phyloP scores from a whole-genome alignment of 2,888 invertebrate species.

The Sphaeridia pumilis region DNA sequence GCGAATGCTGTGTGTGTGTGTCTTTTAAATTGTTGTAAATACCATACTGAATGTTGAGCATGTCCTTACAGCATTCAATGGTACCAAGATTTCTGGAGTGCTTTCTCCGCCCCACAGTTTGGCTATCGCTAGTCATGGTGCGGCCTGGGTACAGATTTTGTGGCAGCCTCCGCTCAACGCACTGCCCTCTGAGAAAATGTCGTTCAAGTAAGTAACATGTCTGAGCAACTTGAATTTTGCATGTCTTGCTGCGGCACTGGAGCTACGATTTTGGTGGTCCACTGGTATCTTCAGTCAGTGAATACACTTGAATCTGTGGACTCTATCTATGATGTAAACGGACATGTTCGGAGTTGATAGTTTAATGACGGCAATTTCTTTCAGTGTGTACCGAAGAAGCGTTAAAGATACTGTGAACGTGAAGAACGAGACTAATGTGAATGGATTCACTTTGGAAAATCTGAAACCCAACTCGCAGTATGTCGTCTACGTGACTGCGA shows the following conservation, averaged over 20 bases:
- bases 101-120: conserved; percentile 71
- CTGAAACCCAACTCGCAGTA: conserved; percentile 70
- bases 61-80: conserved; percentile 37
- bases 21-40: neutral
- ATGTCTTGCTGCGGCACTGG: too few species aligned
- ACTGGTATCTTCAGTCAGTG: too few species aligned
- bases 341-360: too few species aligned
- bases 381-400: conserved; percentile 59
- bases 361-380: too few species aligned
- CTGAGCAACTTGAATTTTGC: too few species aligned
- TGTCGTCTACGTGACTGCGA: conserved; percentile 60
- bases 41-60: too few species aligned
- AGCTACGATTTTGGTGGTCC: too few species aligned
- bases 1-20: neutral
- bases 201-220: conserved; percentile 61
- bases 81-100: conserved; percentile 50
- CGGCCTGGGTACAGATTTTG: conserved; percentile 65
- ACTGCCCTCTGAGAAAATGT: conserved; percentile 62
- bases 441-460: conserved; percentile 57
- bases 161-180: conserved; percentile 80
- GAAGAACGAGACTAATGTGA: conserved; percentile 51
- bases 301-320: too few species aligned
- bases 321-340: too few species aligned
- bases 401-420: conserved; percentile 51
- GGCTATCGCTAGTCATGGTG: conserved; percentile 63